phyloP scores from a whole-genome alignment of 2,113 vertebrate genomes.

The Australoheros scitulus region DNA sequence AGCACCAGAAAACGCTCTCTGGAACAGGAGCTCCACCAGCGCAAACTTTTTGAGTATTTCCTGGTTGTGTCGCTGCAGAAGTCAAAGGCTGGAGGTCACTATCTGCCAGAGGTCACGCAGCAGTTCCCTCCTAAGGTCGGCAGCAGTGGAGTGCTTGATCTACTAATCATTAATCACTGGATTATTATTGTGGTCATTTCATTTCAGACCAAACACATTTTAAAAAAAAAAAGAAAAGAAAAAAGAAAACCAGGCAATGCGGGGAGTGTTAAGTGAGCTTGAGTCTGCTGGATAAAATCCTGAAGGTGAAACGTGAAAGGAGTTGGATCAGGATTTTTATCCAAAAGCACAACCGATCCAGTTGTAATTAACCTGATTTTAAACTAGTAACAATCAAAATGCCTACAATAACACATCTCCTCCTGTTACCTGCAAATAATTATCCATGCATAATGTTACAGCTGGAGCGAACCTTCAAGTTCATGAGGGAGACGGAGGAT shows the following conservation, averaged over 20 bases:
- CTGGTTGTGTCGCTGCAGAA: slow-evolving; percentile 90
- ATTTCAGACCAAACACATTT: neutral
- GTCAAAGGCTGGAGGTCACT: slow-evolving; percentile 83
- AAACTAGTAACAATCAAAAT: no score
- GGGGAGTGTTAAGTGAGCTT: accelerated
- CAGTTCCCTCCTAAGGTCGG: slow-evolving; percentile 90
- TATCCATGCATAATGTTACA: slow-evolving; percentile 50
- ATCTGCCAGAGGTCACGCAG: slow-evolving; percentile 88
- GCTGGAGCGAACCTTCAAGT: slow-evolving; percentile 90
- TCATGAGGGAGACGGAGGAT: slow-evolving; percentile 90
- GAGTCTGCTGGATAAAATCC: accelerated
- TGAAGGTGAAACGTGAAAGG: no score
- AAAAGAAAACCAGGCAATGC: neutral
- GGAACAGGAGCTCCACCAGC: slow-evolving; percentile 83
- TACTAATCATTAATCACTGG: no score
- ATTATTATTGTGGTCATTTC: neutral
- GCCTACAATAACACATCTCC: no score
- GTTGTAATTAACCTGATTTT: no score
- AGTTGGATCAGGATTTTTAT: no score
- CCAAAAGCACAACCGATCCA: no score
- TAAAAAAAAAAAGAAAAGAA: neutral
- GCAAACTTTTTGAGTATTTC: slow-evolving; percentile 91
- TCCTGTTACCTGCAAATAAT: no score
- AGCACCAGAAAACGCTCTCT: slow-evolving; percentile 45
- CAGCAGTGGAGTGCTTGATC: neutral